Conservation (phyloP, 1,140 invertebrate genomes). For the Eurosta solidaginis region DNA sequence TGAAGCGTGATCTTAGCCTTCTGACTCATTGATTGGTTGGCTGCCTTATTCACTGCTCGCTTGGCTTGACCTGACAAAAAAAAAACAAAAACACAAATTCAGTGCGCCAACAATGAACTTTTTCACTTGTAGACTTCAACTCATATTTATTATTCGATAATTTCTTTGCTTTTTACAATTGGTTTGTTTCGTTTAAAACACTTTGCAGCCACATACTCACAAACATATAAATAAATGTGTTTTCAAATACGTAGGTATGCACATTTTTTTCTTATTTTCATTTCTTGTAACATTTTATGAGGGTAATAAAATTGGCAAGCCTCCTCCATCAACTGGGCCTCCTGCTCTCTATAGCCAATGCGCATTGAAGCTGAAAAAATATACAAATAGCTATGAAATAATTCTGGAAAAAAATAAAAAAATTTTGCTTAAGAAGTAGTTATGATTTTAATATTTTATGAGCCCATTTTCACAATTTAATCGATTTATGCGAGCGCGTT, state of each 20-base stretch:
- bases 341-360: neutral
- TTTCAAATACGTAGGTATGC: neutral
- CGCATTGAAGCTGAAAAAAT: neutral
- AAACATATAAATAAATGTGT: neutral
- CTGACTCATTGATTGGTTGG: neutral
- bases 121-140: conserved; percentile 9
- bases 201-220: neutral
- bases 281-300: conserved; percentile 16
- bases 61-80: neutral
- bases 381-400: conserved; percentile 8
- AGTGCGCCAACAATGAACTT: neutral
- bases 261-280: neutral
- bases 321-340: neutral
- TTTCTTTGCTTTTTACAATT: conserved; percentile 23
- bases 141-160: conserved; percentile 27
- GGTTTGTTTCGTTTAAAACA: conserved; percentile 26
- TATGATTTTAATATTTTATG: conserved; percentile 28
- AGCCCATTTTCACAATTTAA: conserved; percentile 26
- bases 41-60: neutral
- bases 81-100: too few relatives aligned
- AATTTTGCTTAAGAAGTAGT: neutral
- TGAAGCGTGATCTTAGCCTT: neutral
- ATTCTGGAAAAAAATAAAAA: neutral
- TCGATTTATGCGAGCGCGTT: conserved; percentile 18
- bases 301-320: conserved; percentile 22